Evolutionary conservation across 1,140 invertebrate genomes (phyloP).

Genomic region (Apis mellifera): DNA sequence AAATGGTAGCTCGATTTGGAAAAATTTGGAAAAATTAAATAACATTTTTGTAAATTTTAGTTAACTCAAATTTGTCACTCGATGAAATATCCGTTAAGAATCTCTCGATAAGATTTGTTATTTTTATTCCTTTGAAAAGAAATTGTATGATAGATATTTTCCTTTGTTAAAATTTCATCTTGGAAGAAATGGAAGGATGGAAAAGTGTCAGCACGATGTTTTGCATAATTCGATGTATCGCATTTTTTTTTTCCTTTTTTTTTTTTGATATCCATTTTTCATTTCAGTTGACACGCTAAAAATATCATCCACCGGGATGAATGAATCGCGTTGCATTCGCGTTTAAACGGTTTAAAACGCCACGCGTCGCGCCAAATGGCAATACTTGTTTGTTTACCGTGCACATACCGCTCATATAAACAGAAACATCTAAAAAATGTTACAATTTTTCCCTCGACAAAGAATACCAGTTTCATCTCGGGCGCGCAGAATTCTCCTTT

Average conservation of each 20-base stretch:
- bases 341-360: constrained; percentile 11
- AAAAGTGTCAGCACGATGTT: background rate
- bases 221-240: too few relatives aligned
- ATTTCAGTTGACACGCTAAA: background rate
- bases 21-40: too few relatives aligned
- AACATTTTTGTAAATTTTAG: too few relatives aligned
- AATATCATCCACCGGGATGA: constrained; percentile 1
- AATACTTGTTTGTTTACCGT: background rate
- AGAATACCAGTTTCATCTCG: background rate
- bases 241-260: background rate
- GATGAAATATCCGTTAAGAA: too few relatives aligned
- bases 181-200: too few relatives aligned
- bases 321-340: background rate
- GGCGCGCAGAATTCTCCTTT: too few relatives aligned
- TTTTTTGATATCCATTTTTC: background rate
- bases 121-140: too few relatives aligned
- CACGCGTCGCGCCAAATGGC: background rate
- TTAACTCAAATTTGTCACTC: too few relatives aligned
- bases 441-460: background rate
- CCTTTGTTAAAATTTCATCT: too few relatives aligned
- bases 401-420: background rate
- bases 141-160: too few relatives aligned
- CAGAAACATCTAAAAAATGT: constrained; percentile 15
- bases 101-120: too few relatives aligned
- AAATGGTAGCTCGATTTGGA: too few relatives aligned